Evolutionary conservation across 2,888 invertebrate genomes (phyloP).

Genomic region (Stegophylla sp.): DNA sequence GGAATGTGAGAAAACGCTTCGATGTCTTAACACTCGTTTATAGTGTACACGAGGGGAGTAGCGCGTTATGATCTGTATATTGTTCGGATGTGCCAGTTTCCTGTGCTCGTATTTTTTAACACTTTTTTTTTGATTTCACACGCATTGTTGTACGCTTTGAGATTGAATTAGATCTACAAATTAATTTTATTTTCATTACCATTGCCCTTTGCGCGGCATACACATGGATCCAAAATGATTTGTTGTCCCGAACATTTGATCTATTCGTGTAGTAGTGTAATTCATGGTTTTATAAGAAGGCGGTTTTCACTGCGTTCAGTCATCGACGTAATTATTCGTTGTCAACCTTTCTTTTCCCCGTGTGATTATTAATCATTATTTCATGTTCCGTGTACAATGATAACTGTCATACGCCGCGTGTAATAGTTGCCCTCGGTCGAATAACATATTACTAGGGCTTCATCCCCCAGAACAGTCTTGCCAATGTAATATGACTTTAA

Average conservation of each 20-base stretch:
- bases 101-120: conserved; percentile 39
- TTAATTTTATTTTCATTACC: conserved; percentile 26
- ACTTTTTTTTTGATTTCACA: conserved; percentile 48
- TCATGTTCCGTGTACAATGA: too few relatives aligned
- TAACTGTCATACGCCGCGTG: too few relatives aligned
- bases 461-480: too few relatives aligned
- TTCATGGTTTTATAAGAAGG: background rate
- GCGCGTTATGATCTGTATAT: conserved; percentile 18
- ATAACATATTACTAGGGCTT: too few relatives aligned
- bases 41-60: conserved; percentile 21
- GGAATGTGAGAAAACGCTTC: conserved; percentile 55
- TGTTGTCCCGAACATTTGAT: background rate
- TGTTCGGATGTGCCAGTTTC: conserved; percentile 50
- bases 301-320: too few relatives aligned
- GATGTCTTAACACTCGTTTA: conserved; percentile 34
- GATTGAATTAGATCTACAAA: conserved; percentile 32
- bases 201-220: background rate
- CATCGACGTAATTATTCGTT: too few relatives aligned
- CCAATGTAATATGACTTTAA: too few relatives aligned
- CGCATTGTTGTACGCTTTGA: conserved; percentile 11
- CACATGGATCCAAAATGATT: background rate
- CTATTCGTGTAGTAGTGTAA: background rate
- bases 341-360: too few relatives aligned
- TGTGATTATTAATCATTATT: too few relatives aligned
- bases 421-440: too few relatives aligned